phyloP scores from a whole-genome alignment of 2,797 vertebrate genomes.

The Lateolabrax maculatus region DNA sequence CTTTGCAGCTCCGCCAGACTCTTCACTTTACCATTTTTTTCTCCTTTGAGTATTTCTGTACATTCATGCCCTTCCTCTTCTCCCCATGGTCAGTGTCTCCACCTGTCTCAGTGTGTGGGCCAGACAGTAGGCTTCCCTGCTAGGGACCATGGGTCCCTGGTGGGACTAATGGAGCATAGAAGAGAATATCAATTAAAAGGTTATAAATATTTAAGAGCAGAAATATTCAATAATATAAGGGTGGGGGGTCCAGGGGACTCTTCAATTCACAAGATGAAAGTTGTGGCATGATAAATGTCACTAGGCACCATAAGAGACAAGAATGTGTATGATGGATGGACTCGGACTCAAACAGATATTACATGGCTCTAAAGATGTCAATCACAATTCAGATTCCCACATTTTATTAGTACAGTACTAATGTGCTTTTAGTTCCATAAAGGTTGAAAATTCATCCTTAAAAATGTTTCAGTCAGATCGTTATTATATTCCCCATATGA shows the following conservation, averaged over 20 bases:
- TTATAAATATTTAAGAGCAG: conserved; percentile 89
- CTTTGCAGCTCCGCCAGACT: conserved; percentile 17
- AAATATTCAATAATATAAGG: conserved; percentile 87
- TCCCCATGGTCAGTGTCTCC: conserved; percentile 75
- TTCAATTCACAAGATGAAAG: conserved; percentile 82
- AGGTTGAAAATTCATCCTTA: conserved; percentile 47
- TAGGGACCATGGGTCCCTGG: conserved; percentile 78
- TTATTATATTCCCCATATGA: conserved; percentile 48
- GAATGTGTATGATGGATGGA: conserved; percentile 78
- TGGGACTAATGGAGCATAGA: conserved; percentile 81
- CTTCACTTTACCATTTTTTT: conserved; percentile 8
- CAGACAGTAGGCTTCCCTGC: conserved; percentile 75
- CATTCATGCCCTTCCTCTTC: conserved; percentile 37
- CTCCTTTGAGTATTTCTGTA: conserved; percentile 28
- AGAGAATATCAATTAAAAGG: conserved; percentile 89
- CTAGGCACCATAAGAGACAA: conserved; percentile 65
- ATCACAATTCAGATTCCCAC: conserved; percentile 65
- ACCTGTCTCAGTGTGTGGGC: conserved; percentile 81
- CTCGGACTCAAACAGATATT: conserved; percentile 66
- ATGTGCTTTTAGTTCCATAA: conserved; percentile 38
- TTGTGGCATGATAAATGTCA: conserved; percentile 86
- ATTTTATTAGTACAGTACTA: conserved; percentile 59
- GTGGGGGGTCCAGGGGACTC: conserved; percentile 78
- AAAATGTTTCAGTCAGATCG: conserved; percentile 53
- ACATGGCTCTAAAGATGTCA: conserved; percentile 74